These are phyloP conservation scores for Pteromalus puparum DNA, from an alignment of 1,140 invertebrate species.

Conservation along the genomic window DNA sequence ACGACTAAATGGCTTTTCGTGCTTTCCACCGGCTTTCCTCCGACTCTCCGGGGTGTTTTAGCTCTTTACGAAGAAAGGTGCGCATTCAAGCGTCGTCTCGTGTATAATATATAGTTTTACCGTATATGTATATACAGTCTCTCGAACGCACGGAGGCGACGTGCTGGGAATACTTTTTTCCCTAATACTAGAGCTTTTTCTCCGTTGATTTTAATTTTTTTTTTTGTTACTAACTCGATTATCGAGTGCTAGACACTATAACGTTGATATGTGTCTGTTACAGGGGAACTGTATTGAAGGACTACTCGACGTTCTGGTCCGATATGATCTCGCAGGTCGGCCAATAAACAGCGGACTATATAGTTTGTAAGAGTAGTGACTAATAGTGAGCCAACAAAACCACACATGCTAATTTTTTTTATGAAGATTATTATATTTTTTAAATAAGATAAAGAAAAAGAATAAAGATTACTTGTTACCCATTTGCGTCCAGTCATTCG, in stretches of 20 bases:
- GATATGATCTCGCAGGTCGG: constrained; percentile 69
- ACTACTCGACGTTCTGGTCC: constrained; percentile 84
- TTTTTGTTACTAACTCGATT: no score
- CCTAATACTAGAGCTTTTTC: no score
- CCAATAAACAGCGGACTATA: constrained; percentile 16
- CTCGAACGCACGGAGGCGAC: no score
- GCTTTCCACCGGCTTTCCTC: no score
- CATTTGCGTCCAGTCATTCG: not conserved
- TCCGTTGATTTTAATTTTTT: no score
- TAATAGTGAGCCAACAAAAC: not conserved
- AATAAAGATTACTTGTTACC: constrained; percentile 38
- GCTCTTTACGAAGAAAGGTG: no score
- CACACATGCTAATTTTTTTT: constrained; percentile 17
- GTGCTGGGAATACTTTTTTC: no score
- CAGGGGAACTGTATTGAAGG: constrained; percentile 84
- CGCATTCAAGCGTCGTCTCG: no score
- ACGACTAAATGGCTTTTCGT: not conserved
- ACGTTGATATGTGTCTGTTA: constrained; percentile 65
- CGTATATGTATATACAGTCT: no score
- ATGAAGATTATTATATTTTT: constrained; percentile 43
- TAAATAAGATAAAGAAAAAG: constrained; percentile 8
- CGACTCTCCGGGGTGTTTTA: no score
- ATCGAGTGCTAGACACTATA: not conserved
- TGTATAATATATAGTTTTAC: no score
- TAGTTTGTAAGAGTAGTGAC: not conserved